Base-by-base conservation (phyloP, 92 coral and sea anemone species). In the Epizoanthus illoricatus region DNA sequence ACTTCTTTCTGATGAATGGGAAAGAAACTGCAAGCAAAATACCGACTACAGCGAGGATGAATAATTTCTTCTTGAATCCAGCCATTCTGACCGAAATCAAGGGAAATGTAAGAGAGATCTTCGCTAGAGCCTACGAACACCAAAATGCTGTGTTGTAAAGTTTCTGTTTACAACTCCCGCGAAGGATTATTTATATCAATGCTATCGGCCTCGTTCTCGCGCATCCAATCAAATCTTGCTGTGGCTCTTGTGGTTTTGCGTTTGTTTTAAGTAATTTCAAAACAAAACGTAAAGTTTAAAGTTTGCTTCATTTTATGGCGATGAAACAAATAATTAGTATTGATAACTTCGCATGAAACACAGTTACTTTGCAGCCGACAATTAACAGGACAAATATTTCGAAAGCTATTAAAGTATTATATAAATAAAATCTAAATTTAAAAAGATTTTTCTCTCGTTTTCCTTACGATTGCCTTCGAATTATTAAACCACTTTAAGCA, bases 21-120 rank as follows among this genome's bases (percentile, higher is more conserved):
- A 86, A 97, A 75, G 89, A 84, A 45, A 89, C 84, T 19, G 99
- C 99, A 39, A 91, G 75, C 61, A 92, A 62, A 64, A 94, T 90
- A 61, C 90, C 97, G 64, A 97, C 80, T 8, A 97, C 92, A 52
- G 99, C 99, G 62, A 97, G 73, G n/a, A 84, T 86, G 39, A 88
- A 69, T 24, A 97, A 73, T 84, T 97, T 97, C 45, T 91, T 88
- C 76, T 97, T 97, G 58, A 91, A 71, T 59, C 96, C 96, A 42
- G 82, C 82, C 82, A 78, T 78, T 78, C 23, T 45, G 82, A 43
- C 18, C 60, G 65, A 62, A 23, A 16, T 62, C 67, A 20, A 64
- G 54, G 40, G 24, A 75, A 6, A 8, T 15, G 21, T 5, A 20
- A 8, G 61, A 18, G 15, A 16, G 7, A 52, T 23, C 73, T 74